Base-by-base conservation (phyloP, 2,113 vertebrate genomes). In the Hiodon alosoides region DNA sequence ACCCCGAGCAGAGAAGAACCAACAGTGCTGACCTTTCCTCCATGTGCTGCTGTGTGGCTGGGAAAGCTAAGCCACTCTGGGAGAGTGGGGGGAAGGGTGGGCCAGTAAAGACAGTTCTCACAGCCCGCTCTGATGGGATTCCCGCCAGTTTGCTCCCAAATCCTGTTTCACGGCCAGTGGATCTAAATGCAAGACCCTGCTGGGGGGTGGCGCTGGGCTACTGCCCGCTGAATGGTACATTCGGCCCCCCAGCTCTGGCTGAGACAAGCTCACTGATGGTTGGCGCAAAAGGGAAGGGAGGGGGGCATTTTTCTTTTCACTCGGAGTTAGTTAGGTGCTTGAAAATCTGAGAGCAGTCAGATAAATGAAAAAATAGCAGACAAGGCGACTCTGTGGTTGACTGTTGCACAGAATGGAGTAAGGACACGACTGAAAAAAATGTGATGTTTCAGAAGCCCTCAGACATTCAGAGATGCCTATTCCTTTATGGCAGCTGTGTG, bases 161-260 rank as follows among this genome's bases (percentile, higher is more conserved):
- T 84, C 84, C 78, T 81, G 83, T 87, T 87, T 90, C 86, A 85
- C 69, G 71, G 81, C 80, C 79, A 81, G 62, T 83, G 80, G 64
- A 31, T 81, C 79, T 85, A 79, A 87, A 79, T 82, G 58, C 76
- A 7, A 54, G 79, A 14, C 65, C 72, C 57, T 72, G 80, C 70
- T 75, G 68, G 74, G 67, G 70, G 71, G 57, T 59, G 70, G 78
- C 0, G 4, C 61, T 53, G 74, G 62, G 78, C 61, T 50, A 7
- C 31, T 64, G 11, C 59, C 58, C 61, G 52, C 48, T 50, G 70
- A 47, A 31, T 16, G 48, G 52, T 59, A 16, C 53, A 16, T 78
- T 58, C 48, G 67, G 62, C 31, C 57, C 31, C 58, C 16, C 48
- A 47, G 57, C 16, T 68, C 11, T 66, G 64, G 65, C 51, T 75